phyloP scores from a whole-genome alignment of 2,113 vertebrate genomes.

The Tringa solitaria region DNA sequence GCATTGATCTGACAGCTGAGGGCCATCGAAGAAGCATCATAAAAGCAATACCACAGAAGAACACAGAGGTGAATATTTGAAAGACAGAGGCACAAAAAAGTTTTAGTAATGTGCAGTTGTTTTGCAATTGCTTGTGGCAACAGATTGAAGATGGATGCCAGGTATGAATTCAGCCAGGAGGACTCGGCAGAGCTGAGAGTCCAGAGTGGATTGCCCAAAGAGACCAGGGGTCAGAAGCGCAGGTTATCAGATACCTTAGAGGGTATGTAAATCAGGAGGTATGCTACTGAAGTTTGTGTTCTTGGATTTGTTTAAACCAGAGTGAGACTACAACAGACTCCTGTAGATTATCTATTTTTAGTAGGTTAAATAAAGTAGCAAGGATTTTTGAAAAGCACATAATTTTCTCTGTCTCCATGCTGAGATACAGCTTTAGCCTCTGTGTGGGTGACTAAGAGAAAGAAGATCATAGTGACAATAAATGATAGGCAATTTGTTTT shows the following conservation, averaged over 20 bases:
- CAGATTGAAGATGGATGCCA: background rate
- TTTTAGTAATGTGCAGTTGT: background rate
- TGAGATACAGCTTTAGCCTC: background rate
- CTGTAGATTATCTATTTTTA: background rate
- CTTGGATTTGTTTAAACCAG: background rate
- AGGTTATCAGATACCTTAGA: background rate
- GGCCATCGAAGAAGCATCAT: background rate
- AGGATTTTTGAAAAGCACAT: background rate
- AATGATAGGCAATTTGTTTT: background rate
- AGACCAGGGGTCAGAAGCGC: rapidly evolving
- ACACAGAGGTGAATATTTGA: background rate
- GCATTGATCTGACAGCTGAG: background rate
- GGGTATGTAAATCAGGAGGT: background rate
- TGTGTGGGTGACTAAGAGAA: background rate
- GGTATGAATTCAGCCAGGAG: background rate
- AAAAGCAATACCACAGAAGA: background rate
- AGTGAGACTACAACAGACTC: background rate
- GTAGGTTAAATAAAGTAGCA: background rate
- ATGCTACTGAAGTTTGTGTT: background rate
- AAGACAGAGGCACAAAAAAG: background rate
- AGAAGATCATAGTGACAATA: background rate
- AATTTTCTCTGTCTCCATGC: background rate
- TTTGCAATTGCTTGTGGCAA: background rate
- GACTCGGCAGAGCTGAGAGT: background rate
- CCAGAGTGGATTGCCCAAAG: rapidly evolving